These are phyloP conservation scores for Leptopilina myrica DNA, from an alignment of 2,888 invertebrate species.

Conservation along the genomic window DNA sequence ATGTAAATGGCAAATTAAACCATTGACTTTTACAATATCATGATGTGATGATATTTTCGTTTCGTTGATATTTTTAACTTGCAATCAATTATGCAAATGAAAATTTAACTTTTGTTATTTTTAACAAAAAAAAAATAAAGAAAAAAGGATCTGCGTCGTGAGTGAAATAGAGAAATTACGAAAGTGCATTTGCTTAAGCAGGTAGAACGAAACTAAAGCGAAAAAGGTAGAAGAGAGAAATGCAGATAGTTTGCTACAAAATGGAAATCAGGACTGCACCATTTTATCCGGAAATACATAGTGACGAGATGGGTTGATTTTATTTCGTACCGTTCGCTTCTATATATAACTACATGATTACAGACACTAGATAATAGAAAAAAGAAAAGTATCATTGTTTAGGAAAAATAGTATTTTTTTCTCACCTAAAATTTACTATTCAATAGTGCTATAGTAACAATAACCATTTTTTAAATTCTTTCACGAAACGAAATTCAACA, in stretches of 20 bases:
- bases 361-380: not conserved
- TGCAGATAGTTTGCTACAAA: constrained; percentile 8
- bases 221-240: constrained; percentile 15
- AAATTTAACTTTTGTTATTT: not conserved
- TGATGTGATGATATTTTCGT: not conserved
- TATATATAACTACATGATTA: not conserved
- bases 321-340: not conserved
- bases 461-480: no score
- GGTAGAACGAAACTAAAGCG: constrained; percentile 12
- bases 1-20: not conserved
- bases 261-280: not conserved
- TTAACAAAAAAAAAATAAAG: not conserved
- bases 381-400: not conserved
- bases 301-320: not conserved
- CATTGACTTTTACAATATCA: no score
- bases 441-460: no score
- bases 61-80: not conserved
- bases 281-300: constrained; percentile 13
- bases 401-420: no score
- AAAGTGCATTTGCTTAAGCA: constrained; percentile 32
- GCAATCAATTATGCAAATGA: constrained; percentile 27
- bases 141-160: not conserved
- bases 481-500: no score
- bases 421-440: no score
- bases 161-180: constrained; percentile 33